phyloP scores from a whole-genome alignment of 2,797 vertebrate species.

The Sebastes steindachneri region DNA sequence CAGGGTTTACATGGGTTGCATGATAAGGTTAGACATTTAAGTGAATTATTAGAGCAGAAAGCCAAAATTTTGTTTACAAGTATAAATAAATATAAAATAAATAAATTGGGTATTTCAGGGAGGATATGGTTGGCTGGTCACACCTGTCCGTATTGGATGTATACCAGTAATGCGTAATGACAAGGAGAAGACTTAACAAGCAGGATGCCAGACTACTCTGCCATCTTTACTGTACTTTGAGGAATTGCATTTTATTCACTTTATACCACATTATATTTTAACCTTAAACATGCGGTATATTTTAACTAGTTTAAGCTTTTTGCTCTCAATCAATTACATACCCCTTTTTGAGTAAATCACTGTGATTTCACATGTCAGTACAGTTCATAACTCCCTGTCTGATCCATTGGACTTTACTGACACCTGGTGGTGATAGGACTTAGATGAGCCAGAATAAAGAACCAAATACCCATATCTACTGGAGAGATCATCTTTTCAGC shows the following conservation, averaged over 20 bases:
- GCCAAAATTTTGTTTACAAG: neutral
- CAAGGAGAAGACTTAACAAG: neutral
- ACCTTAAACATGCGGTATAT: neutral
- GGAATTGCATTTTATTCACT: neutral
- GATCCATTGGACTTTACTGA: conserved; percentile 35
- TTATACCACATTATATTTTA: neutral
- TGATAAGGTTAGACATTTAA: too few species aligned
- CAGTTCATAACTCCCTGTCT: neutral
- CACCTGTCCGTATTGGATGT: neutral
- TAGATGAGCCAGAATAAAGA: neutral
- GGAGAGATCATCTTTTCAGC: neutral
- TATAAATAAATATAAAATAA: neutral
- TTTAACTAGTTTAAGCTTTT: neutral
- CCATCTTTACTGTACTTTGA: neutral
- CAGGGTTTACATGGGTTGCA: too few species aligned
- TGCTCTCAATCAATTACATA: neutral
- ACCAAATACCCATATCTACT: neutral
- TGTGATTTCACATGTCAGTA: neutral
- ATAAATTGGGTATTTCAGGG: neutral
- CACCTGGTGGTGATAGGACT: conserved; percentile 48
- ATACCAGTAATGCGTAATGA: too few species aligned
- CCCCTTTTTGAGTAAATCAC: neutral
- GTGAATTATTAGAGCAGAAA: too few species aligned
- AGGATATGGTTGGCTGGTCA: neutral
- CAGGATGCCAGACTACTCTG: neutral